Conservation (phyloP, 2,113 vertebrate genomes). For the Gasterosteus aculeatus region DNA sequence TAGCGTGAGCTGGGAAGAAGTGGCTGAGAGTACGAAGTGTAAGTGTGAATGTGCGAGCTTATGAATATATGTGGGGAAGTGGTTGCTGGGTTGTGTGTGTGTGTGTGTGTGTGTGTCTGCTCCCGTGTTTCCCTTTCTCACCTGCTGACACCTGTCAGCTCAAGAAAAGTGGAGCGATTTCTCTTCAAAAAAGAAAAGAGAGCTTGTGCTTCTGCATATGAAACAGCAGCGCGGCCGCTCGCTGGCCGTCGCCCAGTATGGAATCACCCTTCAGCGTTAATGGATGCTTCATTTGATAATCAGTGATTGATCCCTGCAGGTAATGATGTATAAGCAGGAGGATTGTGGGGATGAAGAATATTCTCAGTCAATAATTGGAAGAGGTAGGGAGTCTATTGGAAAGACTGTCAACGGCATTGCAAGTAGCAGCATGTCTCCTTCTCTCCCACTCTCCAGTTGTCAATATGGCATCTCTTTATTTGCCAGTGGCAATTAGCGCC, state of each 20-base stretch:
- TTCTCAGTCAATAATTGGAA: slow-evolving; percentile 71
- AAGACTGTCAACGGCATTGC: slow-evolving; percentile 43
- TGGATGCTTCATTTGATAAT: slow-evolving; percentile 79
- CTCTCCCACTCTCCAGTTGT: slow-evolving; percentile 62
- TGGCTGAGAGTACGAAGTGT: background rate
- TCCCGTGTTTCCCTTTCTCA: slow-evolving; percentile 8
- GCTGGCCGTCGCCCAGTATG: slow-evolving; percentile 69
- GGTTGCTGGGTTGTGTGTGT: background rate
- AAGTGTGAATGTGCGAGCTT: background rate
- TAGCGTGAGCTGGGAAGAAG: background rate
- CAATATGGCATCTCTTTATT: slow-evolving; percentile 70
- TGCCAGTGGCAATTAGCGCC: slow-evolving; percentile 68
- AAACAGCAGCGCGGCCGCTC: slow-evolving; percentile 17
- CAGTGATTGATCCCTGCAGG: slow-evolving; percentile 73
- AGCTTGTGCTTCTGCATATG: slow-evolving; percentile 27
- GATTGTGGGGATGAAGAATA: slow-evolving; percentile 59
- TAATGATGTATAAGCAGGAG: slow-evolving; percentile 75
- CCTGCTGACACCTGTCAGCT: slow-evolving; percentile 22
- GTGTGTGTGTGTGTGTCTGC: background rate
- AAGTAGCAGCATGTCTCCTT: slow-evolving; percentile 60
- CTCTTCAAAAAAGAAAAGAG: slow-evolving; percentile 12
- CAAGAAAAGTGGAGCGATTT: slow-evolving; percentile 31
- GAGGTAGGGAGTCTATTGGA: slow-evolving; percentile 41
- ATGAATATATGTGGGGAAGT: background rate
- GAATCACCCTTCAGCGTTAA: slow-evolving; percentile 68